Percentiles rank a stretch among this genome's conserved stretches.
Evolutionary conservation across 2,888 invertebrate species (phyloP).

Genomic region (Allophyes oxyacanthae): DNA sequence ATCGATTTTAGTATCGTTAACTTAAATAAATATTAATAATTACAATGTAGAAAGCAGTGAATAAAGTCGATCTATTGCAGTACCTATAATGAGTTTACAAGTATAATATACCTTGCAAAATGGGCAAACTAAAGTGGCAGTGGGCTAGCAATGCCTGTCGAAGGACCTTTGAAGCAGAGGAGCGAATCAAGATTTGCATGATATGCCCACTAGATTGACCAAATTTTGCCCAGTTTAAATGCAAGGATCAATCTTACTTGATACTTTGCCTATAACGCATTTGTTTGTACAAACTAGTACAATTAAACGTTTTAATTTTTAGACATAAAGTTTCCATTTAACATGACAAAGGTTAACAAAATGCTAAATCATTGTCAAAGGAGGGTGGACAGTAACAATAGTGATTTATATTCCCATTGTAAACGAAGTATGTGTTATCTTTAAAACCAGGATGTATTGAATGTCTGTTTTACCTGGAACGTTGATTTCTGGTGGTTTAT

Average conservation of each 20-base stretch:
- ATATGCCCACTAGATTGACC: no score
- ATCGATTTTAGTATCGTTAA: no score
- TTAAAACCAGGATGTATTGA: slow-evolving; percentile 8
- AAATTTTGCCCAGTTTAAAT: neutral
- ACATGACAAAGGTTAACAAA: slow-evolving; percentile 37
- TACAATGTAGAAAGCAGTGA: no score
- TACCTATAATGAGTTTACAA: no score
- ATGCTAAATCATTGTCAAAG: slow-evolving; percentile 40
- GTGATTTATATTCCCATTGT: slow-evolving; percentile 42
- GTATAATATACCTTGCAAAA: no score
- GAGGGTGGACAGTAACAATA: slow-evolving; percentile 33
- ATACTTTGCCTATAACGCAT: slow-evolving; percentile 18
- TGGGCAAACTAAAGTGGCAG: no score
- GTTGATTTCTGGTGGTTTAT: neutral
- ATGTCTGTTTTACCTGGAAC: neutral
- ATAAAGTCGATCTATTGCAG: no score
- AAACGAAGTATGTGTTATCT: slow-evolving; percentile 4
- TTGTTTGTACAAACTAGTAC: slow-evolving; percentile 1
- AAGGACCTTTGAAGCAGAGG: no score
- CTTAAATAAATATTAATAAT: no score
- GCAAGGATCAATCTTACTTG: slow-evolving; percentile 16
- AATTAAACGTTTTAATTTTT: slow-evolving; percentile 29
- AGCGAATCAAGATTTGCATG: no score
- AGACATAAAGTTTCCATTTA: slow-evolving; percentile 4
- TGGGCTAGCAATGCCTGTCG: no score